Conservation (phyloP, 2,797 vertebrate species). For the Hydrophis major region DNA sequence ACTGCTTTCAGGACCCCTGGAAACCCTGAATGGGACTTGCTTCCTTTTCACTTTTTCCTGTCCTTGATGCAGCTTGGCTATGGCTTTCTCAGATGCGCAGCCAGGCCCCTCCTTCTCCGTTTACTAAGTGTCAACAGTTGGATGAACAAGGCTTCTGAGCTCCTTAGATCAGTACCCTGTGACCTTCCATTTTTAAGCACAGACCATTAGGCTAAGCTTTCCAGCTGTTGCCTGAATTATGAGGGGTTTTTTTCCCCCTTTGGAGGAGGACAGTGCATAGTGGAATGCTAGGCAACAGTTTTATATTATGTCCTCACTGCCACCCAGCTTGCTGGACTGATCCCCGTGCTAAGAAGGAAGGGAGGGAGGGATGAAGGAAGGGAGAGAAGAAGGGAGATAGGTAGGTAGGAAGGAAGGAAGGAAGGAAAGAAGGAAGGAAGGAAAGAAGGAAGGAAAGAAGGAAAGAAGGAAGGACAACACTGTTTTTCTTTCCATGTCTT, state of each 20-base stretch:
- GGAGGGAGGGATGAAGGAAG: too few relatives aligned
- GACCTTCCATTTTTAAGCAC: slow-evolving; percentile 81
- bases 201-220: slow-evolving; percentile 81
- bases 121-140: slow-evolving; percentile 82
- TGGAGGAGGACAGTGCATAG: slow-evolving; percentile 67
- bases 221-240: slow-evolving; percentile 84
- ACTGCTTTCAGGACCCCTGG: slow-evolving; percentile 73
- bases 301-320: slow-evolving; percentile 65
- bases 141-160: slow-evolving; percentile 75
- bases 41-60: slow-evolving; percentile 70
- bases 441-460: background rate
- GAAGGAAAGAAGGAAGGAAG: too few relatives aligned
- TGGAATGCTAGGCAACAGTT: slow-evolving; percentile 72
- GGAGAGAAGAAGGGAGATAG: background rate
- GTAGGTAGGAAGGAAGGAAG: background rate
- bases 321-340: slow-evolving; percentile 67
- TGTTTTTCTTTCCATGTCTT: slow-evolving; percentile 11
- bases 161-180: slow-evolving; percentile 88
- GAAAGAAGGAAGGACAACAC: background rate
- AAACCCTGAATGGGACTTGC: slow-evolving; percentile 76
- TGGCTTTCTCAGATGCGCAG: slow-evolving; percentile 74
- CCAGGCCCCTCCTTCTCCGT: slow-evolving; percentile 74
- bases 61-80: slow-evolving; percentile 54
- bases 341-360: slow-evolving; percentile 11
- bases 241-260: slow-evolving; percentile 63